Conservation (phyloP, 2,888 invertebrate genomes). For the Cosmorhoe ocellata region DNA sequence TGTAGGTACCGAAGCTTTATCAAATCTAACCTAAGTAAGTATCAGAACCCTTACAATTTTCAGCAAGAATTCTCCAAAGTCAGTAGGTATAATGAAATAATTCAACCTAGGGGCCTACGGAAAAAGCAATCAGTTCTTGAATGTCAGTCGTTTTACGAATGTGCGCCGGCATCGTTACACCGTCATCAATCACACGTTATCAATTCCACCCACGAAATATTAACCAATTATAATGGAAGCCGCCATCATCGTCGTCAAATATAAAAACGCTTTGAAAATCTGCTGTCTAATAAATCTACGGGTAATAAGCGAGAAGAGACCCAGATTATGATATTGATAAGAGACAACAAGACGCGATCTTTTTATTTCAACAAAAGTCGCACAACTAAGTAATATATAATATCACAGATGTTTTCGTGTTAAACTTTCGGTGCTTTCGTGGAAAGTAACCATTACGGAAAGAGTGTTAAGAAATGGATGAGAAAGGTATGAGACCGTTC, state of each 20-base stretch:
- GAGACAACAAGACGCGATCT: too few relatives aligned
- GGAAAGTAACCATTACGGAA: slow-evolving; percentile 13
- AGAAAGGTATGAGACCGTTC: slow-evolving; percentile 15
- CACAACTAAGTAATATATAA: not conserved
- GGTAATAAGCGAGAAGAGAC: not conserved
- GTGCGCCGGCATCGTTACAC: slow-evolving; percentile 55
- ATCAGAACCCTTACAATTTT: not conserved
- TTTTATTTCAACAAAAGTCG: too few relatives aligned
- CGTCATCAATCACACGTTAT: slow-evolving; percentile 76
- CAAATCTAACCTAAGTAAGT: not conserved
- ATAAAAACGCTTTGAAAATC: slow-evolving; percentile 51
- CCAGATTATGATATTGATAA: too few relatives aligned
- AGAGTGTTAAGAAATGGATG: slow-evolving; percentile 16
- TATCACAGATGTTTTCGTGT: slow-evolving; percentile 5
- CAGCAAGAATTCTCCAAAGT: slow-evolving; percentile 12
- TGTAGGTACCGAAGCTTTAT: too few relatives aligned
- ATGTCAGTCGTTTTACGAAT: slow-evolving; percentile 34
- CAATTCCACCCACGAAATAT: slow-evolving; percentile 68
- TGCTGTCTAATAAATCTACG: slow-evolving; percentile 16
- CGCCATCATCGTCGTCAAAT: slow-evolving; percentile 50
- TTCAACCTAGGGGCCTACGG: slow-evolving; percentile 13
- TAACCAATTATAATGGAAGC: slow-evolving; percentile 67
- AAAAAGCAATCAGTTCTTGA: slow-evolving; percentile 33
- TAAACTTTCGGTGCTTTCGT: slow-evolving; percentile 5
- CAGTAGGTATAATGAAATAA: slow-evolving; percentile 12